Conservation (phyloP, 2,888 invertebrate species). For the Serripes groenlandicus region DNA sequence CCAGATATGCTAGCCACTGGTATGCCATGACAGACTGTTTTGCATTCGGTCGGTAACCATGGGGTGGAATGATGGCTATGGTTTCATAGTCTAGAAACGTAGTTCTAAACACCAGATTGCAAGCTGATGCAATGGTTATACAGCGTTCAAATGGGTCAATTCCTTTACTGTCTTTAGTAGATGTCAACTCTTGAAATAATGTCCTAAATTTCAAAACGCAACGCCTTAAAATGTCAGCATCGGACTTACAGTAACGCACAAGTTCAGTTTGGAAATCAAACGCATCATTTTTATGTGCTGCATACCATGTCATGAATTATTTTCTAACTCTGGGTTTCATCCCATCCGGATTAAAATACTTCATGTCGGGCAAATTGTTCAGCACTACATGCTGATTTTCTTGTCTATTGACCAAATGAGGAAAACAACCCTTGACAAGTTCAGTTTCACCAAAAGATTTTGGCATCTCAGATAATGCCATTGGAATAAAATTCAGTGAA, state of each 20-base stretch:
- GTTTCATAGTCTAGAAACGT: conserved; percentile 32
- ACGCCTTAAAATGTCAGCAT: conserved; percentile 3
- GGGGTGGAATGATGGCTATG: conserved; percentile 51
- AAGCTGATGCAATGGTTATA: background rate
- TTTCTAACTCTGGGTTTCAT: conserved; percentile 29
- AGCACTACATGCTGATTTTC: conserved; percentile 23
- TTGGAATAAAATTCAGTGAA: conserved; percentile 32
- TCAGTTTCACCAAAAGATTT: conserved; percentile 19
- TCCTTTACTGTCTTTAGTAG: too few relatives aligned
- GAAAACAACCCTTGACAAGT: conserved; percentile 40
- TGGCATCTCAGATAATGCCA: conserved; percentile 6
- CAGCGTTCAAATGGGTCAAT: background rate
- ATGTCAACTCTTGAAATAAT: background rate
- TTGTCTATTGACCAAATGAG: conserved; percentile 28
- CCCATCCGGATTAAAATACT: conserved; percentile 38
- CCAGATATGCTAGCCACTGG: conserved; percentile 11
- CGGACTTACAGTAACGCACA: conserved; percentile 30
- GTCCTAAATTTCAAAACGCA: background rate
- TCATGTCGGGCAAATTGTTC: conserved; percentile 30
- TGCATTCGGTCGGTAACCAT: background rate
- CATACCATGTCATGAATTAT: conserved; percentile 33
- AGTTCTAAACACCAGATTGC: conserved; percentile 37
- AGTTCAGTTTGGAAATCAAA: conserved; percentile 34
- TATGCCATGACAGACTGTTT: conserved; percentile 7
- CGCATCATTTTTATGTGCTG: background rate